Evolutionary conservation across 2,797 vertebrate genomes (phyloP).

Genomic region (Dipus sagitta): DNA sequence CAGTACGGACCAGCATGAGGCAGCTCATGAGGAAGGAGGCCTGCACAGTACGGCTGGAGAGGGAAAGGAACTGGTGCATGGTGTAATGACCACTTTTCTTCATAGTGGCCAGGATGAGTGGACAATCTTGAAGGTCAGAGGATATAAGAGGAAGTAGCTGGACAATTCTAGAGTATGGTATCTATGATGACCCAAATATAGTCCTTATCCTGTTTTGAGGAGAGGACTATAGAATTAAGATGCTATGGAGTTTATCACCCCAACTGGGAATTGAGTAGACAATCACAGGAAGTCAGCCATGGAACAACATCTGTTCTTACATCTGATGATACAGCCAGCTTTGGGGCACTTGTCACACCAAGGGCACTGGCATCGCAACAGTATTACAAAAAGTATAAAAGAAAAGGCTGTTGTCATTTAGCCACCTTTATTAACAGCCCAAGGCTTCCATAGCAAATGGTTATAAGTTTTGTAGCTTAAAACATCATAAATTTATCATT

Average conservation of each 20-base stretch:
- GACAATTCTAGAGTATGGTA: not conserved
- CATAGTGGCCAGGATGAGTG: not conserved
- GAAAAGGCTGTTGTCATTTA: not conserved
- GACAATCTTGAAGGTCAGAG: conserved; percentile 5
- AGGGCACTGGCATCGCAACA: not conserved
- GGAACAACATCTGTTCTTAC: not conserved
- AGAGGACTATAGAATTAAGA: not conserved
- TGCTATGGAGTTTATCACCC: not conserved
- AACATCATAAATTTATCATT: not conserved
- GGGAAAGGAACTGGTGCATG: not conserved
- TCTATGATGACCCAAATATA: not conserved
- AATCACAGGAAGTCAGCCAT: not conserved
- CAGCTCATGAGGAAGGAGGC: not conserved
- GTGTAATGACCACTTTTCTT: not conserved
- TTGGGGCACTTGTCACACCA: not conserved
- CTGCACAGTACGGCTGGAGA: not conserved
- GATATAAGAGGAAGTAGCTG: not conserved
- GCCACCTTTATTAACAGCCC: not conserved
- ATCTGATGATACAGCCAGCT: not conserved
- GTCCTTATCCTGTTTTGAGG: not conserved
- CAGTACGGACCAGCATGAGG: not conserved
- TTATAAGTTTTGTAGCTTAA: not conserved
- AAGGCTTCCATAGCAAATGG: not conserved
- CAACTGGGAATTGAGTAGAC: not conserved
- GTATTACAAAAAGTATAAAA: not conserved